Base-by-base conservation (phyloP, 1,140 invertebrate species). In the Penaeus indicus region DNA sequence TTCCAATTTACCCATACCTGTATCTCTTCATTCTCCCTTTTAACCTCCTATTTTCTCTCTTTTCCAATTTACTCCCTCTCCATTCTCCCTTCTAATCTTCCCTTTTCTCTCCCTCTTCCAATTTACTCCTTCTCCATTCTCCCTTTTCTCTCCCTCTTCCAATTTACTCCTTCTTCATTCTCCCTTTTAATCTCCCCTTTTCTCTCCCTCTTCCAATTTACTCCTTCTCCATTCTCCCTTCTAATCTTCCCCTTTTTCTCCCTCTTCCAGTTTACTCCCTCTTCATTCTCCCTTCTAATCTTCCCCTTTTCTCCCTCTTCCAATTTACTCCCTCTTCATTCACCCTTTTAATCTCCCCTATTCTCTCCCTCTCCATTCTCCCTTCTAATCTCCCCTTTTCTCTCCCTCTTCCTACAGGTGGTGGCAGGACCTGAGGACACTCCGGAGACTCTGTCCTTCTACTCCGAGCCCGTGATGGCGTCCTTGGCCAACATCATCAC, bases 401-500 rank as follows among this genome's bases (percentile, higher is more conserved):
- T 77, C 54, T 78, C 79, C n/a, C 42, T 72, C 21, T 38, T 32
- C 19, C 72, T 61, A 22, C 94, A 96, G 93, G 95, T 97, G 83
- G 93, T 97, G 85, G 96, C 97, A 91, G 93, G 95, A 1, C 94
- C 97, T 0, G 96, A 97, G 92, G 97, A 97, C 92, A 96, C 96
- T 91, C 92, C 95, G 22, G 96, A 98, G 90, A 98, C 97, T 2
- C 92, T 99, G 86, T 97, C 97, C 0, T 99, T 99, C 93, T 98
- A 97, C 13, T 95, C 97, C 0, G 98, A 99, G 92, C 97, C 97
- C 0, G 95, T 99, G 5, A 94, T 97, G 62, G 97, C 96, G 8
- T 98, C 97, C 93, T 94, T 99, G 21, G 96, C 97, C 21, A 99
- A 98, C 93, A 95, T 98, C 64, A 93, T 98, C 80, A 95, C 96